A percentile compares a stretch with the other conserved stretches of the same genome.
Evolutionary conservation across 2,113 vertebrate species (phyloP).

Genomic region (Indri indri): DNA sequence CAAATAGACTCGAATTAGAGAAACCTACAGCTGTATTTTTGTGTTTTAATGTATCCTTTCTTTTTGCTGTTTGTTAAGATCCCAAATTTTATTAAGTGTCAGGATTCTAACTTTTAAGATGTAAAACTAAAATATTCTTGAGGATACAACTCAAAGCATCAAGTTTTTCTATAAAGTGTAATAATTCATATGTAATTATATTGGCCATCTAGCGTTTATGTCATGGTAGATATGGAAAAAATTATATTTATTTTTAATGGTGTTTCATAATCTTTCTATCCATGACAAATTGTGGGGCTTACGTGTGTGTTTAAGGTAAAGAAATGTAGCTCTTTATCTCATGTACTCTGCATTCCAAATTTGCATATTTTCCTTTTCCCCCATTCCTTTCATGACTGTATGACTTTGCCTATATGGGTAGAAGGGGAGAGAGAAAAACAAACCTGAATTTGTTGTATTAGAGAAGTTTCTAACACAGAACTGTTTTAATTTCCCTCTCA

Average conservation of each 20-base stretch:
- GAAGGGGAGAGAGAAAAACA: not conserved
- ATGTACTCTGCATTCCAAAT: not conserved
- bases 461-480: not conserved
- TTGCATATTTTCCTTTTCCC: not conserved
- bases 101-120: not conserved
- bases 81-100: not conserved
- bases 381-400: not conserved
- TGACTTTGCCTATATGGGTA: not conserved
- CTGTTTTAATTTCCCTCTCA: not conserved
- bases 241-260: not conserved
- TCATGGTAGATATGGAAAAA: not conserved
- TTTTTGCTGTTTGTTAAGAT: not conserved
- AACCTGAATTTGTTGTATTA: not conserved
- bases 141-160: not conserved
- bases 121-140: not conserved
- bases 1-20: not conserved
- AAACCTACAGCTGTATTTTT: not conserved
- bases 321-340: not conserved
- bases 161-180: not conserved
- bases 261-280: not conserved
- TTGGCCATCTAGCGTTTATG: not conserved
- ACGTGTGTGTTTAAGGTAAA: not conserved
- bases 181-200: not conserved
- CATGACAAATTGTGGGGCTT: not conserved
- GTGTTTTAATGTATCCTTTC: not conserved